A percentile compares a stretch with the other conserved stretches of the same genome.
Evolutionary conservation across 2,797 vertebrate species (phyloP).

Genomic region (Synanceia verrucosa): DNA sequence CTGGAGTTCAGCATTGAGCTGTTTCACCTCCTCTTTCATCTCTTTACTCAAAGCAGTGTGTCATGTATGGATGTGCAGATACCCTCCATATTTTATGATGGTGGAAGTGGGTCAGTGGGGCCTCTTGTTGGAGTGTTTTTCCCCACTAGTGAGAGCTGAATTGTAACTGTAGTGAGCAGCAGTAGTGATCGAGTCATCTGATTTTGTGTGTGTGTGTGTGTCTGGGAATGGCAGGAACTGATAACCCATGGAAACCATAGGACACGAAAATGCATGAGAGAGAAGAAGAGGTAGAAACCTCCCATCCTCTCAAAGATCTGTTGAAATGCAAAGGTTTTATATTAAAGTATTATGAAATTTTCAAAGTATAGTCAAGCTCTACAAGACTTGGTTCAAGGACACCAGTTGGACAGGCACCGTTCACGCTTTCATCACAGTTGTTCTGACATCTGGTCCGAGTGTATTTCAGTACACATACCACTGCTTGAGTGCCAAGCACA

Average conservation of each 20-base stretch:
- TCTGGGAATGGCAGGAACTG: not conserved
- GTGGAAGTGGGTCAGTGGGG: constrained; percentile 66
- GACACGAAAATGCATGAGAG: not conserved
- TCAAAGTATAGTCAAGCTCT: not conserved
- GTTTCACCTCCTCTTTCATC: constrained; percentile 2
- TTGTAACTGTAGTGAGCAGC: not conserved
- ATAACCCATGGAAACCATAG: not conserved
- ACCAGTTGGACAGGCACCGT: constrained; percentile 37
- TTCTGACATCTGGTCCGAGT: constrained; percentile 53
- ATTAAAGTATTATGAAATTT: too few relatives aligned
- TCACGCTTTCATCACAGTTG: constrained; percentile 44
- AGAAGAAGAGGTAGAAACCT: not conserved
- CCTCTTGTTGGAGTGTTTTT: constrained; percentile 14
- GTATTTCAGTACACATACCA: constrained; percentile 13
- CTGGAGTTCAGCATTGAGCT: not conserved
- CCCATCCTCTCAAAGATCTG: not conserved
- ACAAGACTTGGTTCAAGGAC: not conserved
- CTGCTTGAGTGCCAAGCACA: constrained; percentile 18
- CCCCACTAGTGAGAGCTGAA: constrained; percentile 17
- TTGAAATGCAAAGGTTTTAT: not conserved
- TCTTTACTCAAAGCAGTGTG: constrained; percentile 4
- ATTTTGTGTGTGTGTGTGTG: not conserved
- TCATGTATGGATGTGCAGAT: not conserved
- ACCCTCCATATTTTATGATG: constrained; percentile 67
- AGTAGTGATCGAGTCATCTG: not conserved